These are phyloP conservation scores for Thysanoteuthis rhombus DNA, from an alignment of 2,888 invertebrate species.

Conservation along the genomic window DNA sequence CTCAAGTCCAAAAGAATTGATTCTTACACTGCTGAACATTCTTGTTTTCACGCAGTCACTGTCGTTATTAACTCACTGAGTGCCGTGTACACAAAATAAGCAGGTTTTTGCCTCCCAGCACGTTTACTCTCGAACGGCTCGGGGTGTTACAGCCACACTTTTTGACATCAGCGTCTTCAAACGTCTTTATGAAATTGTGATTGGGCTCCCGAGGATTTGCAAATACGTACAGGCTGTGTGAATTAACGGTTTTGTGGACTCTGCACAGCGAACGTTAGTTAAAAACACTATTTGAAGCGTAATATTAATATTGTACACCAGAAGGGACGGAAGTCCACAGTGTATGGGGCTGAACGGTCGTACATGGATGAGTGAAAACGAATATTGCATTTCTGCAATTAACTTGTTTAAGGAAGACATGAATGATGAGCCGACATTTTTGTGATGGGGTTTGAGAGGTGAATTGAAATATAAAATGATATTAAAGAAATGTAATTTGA, in stretches of 20 bases:
- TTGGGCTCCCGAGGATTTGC: neutral
- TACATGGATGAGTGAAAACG: neutral
- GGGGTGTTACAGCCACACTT: neutral
- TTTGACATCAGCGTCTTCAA: neutral
- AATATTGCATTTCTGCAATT: neutral
- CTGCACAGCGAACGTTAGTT: neutral
- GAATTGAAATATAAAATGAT: neutral
- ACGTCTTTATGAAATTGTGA: neutral
- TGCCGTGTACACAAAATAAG: neutral
- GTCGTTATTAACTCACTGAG: neutral
- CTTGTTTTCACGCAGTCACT: neutral
- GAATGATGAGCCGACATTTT: neutral
- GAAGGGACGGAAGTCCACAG: neutral
- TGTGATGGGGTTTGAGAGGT: neutral
- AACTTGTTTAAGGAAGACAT: neutral
- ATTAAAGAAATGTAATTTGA: neutral
- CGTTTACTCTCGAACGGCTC: neutral
- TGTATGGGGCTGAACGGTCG: neutral
- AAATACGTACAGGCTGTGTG: neutral
- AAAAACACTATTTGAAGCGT: neutral
- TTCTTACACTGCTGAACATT: neutral
- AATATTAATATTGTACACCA: neutral
- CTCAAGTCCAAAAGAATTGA: neutral
- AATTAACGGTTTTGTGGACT: neutral
- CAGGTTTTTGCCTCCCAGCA: neutral